Evolutionary conservation across 1,140 invertebrate species (phyloP).

Genomic region (Contarinia nasturtii): DNA sequence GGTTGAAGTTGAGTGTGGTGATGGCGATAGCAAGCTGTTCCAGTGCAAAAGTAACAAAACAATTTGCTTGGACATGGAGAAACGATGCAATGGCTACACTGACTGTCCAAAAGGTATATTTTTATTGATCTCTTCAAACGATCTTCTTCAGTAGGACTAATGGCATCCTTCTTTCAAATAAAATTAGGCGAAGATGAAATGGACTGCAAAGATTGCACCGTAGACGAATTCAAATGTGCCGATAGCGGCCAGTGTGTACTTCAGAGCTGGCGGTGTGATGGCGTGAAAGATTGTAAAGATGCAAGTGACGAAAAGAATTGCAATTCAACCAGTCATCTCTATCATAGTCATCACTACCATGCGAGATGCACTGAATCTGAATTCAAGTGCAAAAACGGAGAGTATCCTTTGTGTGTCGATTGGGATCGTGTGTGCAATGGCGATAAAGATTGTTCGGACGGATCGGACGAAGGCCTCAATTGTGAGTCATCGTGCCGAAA

Average conservation of each 20-base stretch:
- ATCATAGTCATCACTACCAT: background rate
- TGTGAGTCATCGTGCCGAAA: slow-evolving; percentile 13
- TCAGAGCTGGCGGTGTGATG: slow-evolving; percentile 43
- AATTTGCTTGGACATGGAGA: slow-evolving; percentile 23
- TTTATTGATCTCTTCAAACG: too few species aligned
- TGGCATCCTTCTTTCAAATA: too few species aligned
- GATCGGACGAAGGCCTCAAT: slow-evolving; percentile 15
- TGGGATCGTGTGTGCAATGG: slow-evolving; percentile 34
- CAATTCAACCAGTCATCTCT: slow-evolving; percentile 11
- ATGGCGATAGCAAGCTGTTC: slow-evolving; percentile 8
- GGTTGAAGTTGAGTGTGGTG: slow-evolving; percentile 1
- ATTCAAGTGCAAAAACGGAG: slow-evolving; percentile 26
- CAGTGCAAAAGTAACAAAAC: slow-evolving; percentile 39
- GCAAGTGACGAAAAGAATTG: slow-evolving; percentile 40
- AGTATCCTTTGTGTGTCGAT: slow-evolving; percentile 36
- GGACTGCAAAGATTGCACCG: slow-evolving; percentile 27
- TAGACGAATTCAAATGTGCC: slow-evolving; percentile 33
- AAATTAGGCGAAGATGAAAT: slow-evolving; percentile 34
- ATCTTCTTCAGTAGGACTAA: too few species aligned
- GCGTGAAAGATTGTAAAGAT: slow-evolving; percentile 41
- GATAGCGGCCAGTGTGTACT: slow-evolving; percentile 31
- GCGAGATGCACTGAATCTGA: slow-evolving; percentile 11
- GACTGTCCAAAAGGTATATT: slow-evolving; percentile 38
- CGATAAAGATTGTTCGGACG: slow-evolving; percentile 34
- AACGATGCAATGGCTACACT: slow-evolving; percentile 41